phyloP scores from a whole-genome alignment of 2,888 invertebrate genomes.

The Melipona beecheii region DNA sequence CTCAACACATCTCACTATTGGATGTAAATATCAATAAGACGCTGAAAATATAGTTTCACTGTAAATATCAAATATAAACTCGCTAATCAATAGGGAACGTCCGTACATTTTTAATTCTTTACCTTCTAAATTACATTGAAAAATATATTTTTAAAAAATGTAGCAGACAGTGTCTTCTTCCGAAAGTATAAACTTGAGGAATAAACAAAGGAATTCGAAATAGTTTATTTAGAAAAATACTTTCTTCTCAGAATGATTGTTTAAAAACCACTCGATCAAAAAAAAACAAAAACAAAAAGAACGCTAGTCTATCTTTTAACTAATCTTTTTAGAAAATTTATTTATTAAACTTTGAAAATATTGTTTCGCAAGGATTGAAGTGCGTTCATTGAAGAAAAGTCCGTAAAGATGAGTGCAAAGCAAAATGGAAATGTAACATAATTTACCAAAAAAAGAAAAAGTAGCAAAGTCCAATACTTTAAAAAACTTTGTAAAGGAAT shows the following conservation, averaged over 20 bases:
- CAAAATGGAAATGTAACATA: slow-evolving; percentile 30
- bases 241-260: not conserved
- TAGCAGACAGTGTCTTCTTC: not conserved
- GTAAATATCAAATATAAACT: slow-evolving; percentile 36
- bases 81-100: not conserved
- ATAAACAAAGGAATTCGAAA: not conserved
- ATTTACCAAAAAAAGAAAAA: slow-evolving; percentile 26
- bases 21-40: not conserved
- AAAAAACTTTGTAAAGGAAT: slow-evolving; percentile 7
- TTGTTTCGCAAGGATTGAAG: slow-evolving; percentile 17
- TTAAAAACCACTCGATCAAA: not conserved
- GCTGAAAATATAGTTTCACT: not conserved
- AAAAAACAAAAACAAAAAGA: not conserved
- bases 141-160: not conserved
- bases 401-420: not conserved
- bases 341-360: not conserved
- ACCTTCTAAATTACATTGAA: not conserved
- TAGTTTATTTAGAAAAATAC: not conserved
- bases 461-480: not conserved
- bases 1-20: not conserved
- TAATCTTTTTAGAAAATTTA: not conserved
- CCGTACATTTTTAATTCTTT: slow-evolving; percentile 20
- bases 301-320: not conserved
- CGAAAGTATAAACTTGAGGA: not conserved
- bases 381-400: not conserved